Evolutionary conservation across 2,113 vertebrate species (phyloP).

Genomic region (Halcyon senegalensis): DNA sequence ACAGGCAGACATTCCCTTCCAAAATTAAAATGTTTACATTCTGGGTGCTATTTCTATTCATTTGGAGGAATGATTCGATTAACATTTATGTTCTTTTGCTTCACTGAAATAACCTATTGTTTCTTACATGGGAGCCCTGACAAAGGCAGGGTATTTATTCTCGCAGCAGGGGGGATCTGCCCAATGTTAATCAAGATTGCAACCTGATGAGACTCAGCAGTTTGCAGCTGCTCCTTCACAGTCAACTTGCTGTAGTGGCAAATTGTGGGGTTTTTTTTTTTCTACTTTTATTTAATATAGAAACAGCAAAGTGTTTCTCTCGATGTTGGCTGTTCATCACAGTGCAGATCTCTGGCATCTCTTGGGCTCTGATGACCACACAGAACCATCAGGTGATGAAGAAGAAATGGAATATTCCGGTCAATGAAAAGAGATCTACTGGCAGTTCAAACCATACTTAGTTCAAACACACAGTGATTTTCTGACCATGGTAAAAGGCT

Average conservation of each 20-base stretch:
- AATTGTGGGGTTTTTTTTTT: neutral
- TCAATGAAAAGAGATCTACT: neutral
- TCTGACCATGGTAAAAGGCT: neutral
- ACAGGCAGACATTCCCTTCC: neutral
- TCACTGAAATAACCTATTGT: slow-evolving; percentile 41
- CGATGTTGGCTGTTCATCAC: neutral
- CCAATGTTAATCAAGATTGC: neutral
- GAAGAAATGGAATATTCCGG: neutral
- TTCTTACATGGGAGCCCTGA: slow-evolving; percentile 5
- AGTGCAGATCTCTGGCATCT: neutral
- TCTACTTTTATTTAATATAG: neutral
- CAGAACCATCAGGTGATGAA: neutral
- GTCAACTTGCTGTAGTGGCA: slow-evolving; percentile 11
- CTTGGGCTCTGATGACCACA: neutral
- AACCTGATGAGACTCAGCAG: slow-evolving; percentile 27
- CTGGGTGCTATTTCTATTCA: slow-evolving; percentile 8
- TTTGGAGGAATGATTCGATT: neutral
- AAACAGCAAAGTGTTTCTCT: neutral
- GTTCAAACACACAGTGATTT: neutral
- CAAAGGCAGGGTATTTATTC: slow-evolving; percentile 51
- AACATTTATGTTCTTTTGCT: slow-evolving; percentile 30
- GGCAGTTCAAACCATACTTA: neutral
- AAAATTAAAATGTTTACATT: slow-evolving; percentile 55
- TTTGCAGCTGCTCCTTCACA: slow-evolving; percentile 67
- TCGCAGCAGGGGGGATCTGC: neutral